A percentile compares a stretch with the other conserved stretches of the same genome.
phyloP scores from a whole-genome alignment of 2,797 vertebrate genomes.

The Coranthus polyacanthus region DNA sequence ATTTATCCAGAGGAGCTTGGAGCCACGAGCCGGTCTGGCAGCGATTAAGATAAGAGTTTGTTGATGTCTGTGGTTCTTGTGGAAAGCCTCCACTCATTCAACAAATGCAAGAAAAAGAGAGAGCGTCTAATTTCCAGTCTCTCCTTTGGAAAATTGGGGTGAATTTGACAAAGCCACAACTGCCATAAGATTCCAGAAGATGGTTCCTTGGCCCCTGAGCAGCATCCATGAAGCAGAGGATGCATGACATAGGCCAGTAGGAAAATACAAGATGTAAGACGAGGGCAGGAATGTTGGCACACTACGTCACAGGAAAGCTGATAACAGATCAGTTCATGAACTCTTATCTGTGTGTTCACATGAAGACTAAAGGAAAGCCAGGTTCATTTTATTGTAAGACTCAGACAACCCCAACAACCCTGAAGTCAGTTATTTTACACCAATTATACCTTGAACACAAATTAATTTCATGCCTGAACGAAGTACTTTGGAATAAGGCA shows the following conservation, averaged over 20 bases:
- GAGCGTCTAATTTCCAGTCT: slow-evolving; percentile 52
- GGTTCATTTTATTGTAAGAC: not conserved
- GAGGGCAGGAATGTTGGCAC: slow-evolving; percentile 3
- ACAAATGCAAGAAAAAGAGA: slow-evolving; percentile 35
- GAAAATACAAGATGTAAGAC: not conserved
- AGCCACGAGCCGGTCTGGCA: slow-evolving; percentile 66
- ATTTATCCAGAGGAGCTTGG: slow-evolving; percentile 58
- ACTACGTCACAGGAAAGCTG: not conserved
- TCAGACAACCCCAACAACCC: not conserved
- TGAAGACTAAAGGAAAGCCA: not conserved
- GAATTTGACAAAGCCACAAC: slow-evolving; percentile 19
- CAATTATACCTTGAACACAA: not conserved
- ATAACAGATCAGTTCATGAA: not conserved
- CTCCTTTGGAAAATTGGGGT: slow-evolving; percentile 48
- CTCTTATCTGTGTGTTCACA: slow-evolving; percentile 2
- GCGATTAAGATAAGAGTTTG: slow-evolving; percentile 78
- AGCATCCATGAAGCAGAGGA: not conserved
- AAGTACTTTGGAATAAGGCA: not conserved
- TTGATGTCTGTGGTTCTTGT: slow-evolving; percentile 76
- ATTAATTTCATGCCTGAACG: slow-evolving; percentile 8
- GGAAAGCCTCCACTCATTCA: slow-evolving; percentile 62
- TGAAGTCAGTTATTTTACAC: not conserved
- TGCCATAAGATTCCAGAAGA: slow-evolving; percentile 11
- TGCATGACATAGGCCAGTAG: not conserved
- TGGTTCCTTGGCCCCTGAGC: not conserved